A percentile compares a stretch with the other conserved stretches of the same genome.
Evolutionary conservation across 2,797 vertebrate genomes (phyloP).

Genomic region (Enteromius paludinosus): DNA sequence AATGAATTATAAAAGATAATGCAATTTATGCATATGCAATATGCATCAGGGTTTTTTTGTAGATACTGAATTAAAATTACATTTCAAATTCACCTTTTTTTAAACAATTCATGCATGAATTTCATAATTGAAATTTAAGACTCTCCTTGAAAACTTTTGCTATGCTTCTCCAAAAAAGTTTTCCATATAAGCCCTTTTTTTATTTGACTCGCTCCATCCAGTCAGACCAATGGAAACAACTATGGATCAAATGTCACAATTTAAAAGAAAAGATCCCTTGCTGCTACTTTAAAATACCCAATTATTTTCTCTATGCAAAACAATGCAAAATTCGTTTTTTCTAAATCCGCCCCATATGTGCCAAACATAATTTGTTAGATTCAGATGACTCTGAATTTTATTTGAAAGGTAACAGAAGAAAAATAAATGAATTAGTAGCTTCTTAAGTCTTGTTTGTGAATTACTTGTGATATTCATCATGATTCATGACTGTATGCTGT

Average conservation of each 20-base stretch:
- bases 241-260: too few relatives aligned
- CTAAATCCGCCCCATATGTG: not conserved
- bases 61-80: not conserved
- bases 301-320: not conserved
- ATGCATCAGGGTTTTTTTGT: not conserved
- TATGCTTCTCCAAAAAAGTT: not conserved
- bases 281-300: not conserved
- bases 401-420: not conserved
- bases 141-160: not conserved
- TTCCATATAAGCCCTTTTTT: not conserved
- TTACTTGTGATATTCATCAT: slow-evolving; percentile 12
- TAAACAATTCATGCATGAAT: not conserved
- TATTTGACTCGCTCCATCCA: not conserved
- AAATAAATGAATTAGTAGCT: not conserved
- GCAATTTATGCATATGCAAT: not conserved
- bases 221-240: not conserved
- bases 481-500: not conserved
- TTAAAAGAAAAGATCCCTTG: not conserved
- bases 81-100: not conserved
- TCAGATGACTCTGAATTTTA: not conserved
- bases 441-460: not conserved
- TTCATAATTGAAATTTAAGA: not conserved
- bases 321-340: not conserved
- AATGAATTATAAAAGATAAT: not conserved
- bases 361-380: not conserved